phyloP scores from a whole-genome alignment of 2,113 vertebrate species.

The Lipophrys pholis region DNA sequence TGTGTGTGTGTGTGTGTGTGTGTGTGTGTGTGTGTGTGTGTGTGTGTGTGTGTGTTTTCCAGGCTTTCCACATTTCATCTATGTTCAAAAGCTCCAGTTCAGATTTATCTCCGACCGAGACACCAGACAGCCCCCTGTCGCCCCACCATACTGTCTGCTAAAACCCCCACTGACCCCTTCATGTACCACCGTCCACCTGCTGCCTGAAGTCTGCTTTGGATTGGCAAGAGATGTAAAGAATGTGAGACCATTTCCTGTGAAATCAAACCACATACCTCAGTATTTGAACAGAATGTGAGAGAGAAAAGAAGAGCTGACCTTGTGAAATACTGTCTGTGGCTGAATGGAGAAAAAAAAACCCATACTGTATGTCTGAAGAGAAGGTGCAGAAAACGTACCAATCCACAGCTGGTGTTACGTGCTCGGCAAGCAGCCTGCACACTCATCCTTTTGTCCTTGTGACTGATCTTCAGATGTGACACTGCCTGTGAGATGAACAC shows the following conservation, averaged over 20 bases:
- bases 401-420: not conserved
- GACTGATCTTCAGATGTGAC: slow-evolving; percentile 40
- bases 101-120: slow-evolving; percentile 27
- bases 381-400: not conserved
- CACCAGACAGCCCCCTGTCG: slow-evolving; percentile 66
- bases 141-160: slow-evolving; percentile 80
- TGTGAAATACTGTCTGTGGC: slow-evolving; percentile 24
- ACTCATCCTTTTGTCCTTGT: slow-evolving; percentile 9
- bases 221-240: slow-evolving; percentile 51
- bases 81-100: slow-evolving; percentile 75
- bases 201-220: slow-evolving; percentile 16
- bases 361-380: not conserved
- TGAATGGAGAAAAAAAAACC: slow-evolving; percentile 14
- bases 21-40: too few species aligned
- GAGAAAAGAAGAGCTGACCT: not conserved
- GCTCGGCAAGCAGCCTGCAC: not conserved
- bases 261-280: slow-evolving; percentile 66
- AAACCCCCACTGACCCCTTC: slow-evolving; percentile 5
- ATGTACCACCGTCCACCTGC: slow-evolving; percentile 24
- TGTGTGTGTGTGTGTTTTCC: not conserved
- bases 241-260: slow-evolving; percentile 71
- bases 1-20: too few species aligned
- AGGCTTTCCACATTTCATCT: slow-evolving; percentile 82
- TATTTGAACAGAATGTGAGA: slow-evolving; percentile 20
- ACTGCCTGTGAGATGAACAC: slow-evolving; percentile 40